phyloP scores from a whole-genome alignment of 2,797 vertebrate species.

The Pseudomugil tenellus region DNA sequence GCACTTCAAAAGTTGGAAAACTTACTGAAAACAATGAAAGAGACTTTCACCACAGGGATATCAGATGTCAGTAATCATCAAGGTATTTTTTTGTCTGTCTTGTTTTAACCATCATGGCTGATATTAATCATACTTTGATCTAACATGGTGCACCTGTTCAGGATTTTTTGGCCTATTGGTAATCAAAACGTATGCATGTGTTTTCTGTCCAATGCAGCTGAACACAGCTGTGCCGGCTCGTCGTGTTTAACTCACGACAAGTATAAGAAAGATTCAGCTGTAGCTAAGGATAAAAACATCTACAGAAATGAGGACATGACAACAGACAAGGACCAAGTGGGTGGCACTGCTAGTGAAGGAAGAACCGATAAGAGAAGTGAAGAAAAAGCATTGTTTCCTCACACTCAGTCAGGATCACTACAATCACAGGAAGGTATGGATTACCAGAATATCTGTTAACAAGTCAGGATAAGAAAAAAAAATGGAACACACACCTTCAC shows the following conservation, averaged over 20 bases:
- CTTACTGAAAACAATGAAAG: constrained; percentile 75
- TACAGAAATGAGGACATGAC: constrained; percentile 14
- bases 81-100: constrained; percentile 71
- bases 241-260: constrained; percentile 31
- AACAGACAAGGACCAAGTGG: background rate
- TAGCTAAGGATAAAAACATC: background rate
- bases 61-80: constrained; percentile 58
- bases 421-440: constrained; percentile 51
- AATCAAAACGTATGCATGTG: constrained; percentile 38
- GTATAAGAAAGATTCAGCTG: constrained; percentile 6
- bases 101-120: constrained; percentile 19
- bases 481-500: background rate
- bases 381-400: background rate
- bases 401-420: constrained; percentile 19
- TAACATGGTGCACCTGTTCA: background rate
- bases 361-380: constrained; percentile 5
- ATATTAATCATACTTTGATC: constrained; percentile 4
- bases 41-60: constrained; percentile 61
- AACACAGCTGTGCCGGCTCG: constrained; percentile 26
- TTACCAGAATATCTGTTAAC: constrained; percentile 18
- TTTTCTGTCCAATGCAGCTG: constrained; percentile 51
- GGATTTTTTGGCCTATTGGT: constrained; percentile 20
- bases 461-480: constrained; percentile 10
- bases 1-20: constrained; percentile 77
- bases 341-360: background rate